phyloP scores from a whole-genome alignment of 2,797 vertebrate species.

The Arctocebus calabarensis region DNA sequence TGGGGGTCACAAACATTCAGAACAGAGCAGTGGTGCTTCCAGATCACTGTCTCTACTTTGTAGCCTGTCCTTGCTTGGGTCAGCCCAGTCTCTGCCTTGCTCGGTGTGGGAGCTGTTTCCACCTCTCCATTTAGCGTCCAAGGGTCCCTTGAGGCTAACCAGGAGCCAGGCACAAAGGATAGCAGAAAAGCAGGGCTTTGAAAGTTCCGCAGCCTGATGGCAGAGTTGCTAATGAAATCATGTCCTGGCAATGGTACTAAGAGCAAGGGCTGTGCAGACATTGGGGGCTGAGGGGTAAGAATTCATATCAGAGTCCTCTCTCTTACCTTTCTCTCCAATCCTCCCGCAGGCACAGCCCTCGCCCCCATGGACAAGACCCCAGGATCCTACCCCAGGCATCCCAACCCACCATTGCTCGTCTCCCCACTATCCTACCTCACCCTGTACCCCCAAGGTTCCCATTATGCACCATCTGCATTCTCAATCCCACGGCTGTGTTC shows the following conservation, averaged over 20 bases:
- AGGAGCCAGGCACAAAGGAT: neutral
- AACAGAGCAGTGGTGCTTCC: neutral
- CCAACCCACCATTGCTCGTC: neutral
- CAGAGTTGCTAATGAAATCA: neutral
- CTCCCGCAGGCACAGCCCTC: rapidly evolving
- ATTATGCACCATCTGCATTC: neutral
- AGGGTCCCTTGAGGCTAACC: neutral
- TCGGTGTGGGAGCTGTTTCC: rapidly evolving
- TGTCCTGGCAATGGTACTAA: neutral
- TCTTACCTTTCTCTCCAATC: neutral
- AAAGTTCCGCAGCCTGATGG: neutral
- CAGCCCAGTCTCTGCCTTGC: neutral
- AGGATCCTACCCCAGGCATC: neutral
- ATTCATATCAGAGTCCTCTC: neutral
- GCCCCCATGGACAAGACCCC: too few species aligned
- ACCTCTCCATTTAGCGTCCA: neutral
- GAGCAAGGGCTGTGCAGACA: neutral
- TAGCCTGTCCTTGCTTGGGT: neutral
- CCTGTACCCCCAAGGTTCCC: rapidly evolving
- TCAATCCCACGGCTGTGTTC: neutral
- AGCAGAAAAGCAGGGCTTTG: neutral
- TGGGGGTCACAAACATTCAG: neutral
- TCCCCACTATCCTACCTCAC: rapidly evolving
- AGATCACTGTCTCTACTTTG: neutral
- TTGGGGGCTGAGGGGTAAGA: neutral